Conservation (phyloP, 2,888 invertebrate genomes). For the Machimus atricapillus region DNA sequence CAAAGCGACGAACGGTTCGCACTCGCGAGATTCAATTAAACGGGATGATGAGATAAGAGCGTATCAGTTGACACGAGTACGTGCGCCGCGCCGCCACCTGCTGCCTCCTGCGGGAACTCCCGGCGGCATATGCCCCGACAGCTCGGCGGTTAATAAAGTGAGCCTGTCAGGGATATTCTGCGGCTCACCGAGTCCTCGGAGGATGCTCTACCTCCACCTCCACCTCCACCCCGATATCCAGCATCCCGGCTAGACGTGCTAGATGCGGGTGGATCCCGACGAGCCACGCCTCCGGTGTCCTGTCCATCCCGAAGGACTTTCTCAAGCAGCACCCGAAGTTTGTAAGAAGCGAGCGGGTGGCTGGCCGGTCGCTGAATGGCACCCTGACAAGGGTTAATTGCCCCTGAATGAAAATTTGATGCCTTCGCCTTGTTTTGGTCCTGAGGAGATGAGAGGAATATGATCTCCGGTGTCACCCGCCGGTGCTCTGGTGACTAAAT, state of each 20-base stretch:
- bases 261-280: not conserved
- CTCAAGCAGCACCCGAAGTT: not conserved
- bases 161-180: not conserved
- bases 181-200: not conserved
- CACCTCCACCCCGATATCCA: not conserved
- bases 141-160: slow-evolving; percentile 1
- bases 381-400: slow-evolving; percentile 11
- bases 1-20: not conserved
- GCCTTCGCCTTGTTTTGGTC: not conserved
- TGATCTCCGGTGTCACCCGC: not conserved
- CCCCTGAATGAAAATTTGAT: not conserved
- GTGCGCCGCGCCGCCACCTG: not conserved
- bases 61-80: not conserved
- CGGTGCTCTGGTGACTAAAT: not conserved
- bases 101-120: not conserved
- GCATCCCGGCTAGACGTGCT: not conserved
- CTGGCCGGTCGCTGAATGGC: not conserved
- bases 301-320: not conserved
- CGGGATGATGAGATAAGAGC: not conserved
- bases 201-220: not conserved
- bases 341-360: not conserved
- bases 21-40: slow-evolving; percentile 1
- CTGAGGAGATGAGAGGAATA: not conserved
- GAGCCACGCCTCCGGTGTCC: not conserved
- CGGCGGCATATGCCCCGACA: not conserved